Conservation (phyloP, 2,797 vertebrate species). For the Crocidura indochinensis region DNA sequence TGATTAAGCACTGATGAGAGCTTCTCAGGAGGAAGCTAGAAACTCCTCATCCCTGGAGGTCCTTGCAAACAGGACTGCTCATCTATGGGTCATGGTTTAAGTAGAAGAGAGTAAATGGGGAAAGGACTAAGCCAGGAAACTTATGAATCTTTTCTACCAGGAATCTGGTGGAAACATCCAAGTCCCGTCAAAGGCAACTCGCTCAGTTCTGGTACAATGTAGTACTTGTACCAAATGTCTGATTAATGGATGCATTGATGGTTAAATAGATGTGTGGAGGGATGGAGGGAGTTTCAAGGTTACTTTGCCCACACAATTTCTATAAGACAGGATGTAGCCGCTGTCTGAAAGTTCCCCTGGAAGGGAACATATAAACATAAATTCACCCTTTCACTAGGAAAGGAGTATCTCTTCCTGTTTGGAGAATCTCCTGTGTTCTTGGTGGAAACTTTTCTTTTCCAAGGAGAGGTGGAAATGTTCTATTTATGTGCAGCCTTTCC, state of each 20-base stretch:
- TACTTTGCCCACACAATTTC: neutral
- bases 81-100: neutral
- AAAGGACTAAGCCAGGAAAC: neutral
- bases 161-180: neutral
- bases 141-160: conserved; percentile 6
- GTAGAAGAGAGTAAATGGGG: neutral
- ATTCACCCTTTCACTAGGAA: neutral
- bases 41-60: conserved; percentile 65
- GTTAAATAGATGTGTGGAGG: neutral
- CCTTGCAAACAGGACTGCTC: conserved; percentile 35
- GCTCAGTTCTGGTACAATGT: neutral
- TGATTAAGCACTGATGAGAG: conserved; percentile 75
- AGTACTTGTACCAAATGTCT: neutral
- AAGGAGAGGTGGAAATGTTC: conserved; percentile 64
- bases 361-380: neutral
- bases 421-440: conserved; percentile 1
- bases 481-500: conserved; percentile 65
- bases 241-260: neutral
- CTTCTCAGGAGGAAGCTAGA: conserved; percentile 52
- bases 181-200: neutral
- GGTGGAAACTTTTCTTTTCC: conserved; percentile 25
- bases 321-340: neutral
- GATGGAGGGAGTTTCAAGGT: neutral
- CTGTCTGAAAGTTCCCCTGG: neutral
- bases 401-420: conserved; percentile 40